These are phyloP conservation scores for Formica aserva DNA, from an alignment of 2,888 invertebrate species.

Conservation along the genomic window DNA sequence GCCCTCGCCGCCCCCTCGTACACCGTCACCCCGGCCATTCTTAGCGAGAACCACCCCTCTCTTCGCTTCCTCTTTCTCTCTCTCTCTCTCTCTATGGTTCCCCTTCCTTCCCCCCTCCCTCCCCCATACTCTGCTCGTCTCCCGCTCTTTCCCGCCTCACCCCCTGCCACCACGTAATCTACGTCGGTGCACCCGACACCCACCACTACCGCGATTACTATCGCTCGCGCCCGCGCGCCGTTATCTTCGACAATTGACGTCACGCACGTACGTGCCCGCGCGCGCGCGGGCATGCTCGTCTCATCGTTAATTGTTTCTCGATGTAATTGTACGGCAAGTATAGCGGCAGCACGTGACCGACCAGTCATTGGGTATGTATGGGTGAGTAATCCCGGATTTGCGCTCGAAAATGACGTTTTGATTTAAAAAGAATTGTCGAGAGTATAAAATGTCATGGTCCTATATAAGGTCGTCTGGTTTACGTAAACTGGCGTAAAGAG, in stretches of 20 bases:
- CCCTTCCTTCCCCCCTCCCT: neutral
- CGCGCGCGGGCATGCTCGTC: slow-evolving; percentile 65
- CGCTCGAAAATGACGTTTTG: slow-evolving; percentile 26
- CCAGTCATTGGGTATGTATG: neutral
- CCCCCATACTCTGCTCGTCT: neutral
- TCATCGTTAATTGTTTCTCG: slow-evolving; percentile 78
- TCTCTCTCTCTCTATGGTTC: neutral
- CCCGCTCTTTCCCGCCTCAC: neutral
- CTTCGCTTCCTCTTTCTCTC: slow-evolving; percentile 18
- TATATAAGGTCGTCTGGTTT: neutral
- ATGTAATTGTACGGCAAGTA: slow-evolving; percentile 78
- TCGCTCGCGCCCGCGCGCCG: slow-evolving; percentile 60
- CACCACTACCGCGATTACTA: slow-evolving; percentile 47
- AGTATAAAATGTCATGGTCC: neutral
- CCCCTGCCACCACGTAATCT: slow-evolving; percentile 19
- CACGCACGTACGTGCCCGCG: slow-evolving; percentile 74
- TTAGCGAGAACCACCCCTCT: slow-evolving; percentile 63
- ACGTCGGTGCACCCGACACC: slow-evolving; percentile 38
- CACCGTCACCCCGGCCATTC: slow-evolving; percentile 64
- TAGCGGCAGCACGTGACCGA: slow-evolving; percentile 68
- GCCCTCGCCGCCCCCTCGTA: slow-evolving; percentile 56
- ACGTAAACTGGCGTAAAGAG: neutral
- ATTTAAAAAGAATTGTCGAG: neutral
- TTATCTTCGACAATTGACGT: slow-evolving; percentile 84
- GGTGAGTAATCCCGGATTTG: neutral